Evolutionary conservation across 2,113 vertebrate genomes (phyloP).

Genomic region (Cisticola juncidis): DNA sequence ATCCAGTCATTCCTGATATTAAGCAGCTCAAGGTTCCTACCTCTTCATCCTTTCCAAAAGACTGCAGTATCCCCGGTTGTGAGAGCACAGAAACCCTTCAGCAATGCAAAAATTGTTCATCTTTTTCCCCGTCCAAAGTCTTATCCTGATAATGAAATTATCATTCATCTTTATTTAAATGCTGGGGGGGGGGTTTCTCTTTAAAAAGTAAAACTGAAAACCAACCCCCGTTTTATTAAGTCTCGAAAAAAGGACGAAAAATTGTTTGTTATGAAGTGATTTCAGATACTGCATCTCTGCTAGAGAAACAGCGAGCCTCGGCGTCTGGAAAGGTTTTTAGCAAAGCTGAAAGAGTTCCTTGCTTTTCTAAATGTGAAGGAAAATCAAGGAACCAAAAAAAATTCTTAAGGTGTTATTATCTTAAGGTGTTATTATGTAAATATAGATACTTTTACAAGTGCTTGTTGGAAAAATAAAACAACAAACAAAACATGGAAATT

Average conservation of each 20-base stretch:
- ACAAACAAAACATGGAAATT: background rate
- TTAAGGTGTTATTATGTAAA: constrained; percentile 66
- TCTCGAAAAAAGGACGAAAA: background rate
- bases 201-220: background rate
- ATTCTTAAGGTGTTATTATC: constrained; percentile 50
- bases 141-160: constrained; percentile 68
- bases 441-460: constrained; percentile 64
- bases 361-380: constrained; percentile 40
- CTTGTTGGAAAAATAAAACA: constrained; percentile 39
- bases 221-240: background rate
- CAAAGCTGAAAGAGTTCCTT: constrained; percentile 53
- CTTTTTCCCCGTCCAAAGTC: constrained; percentile 1
- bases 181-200: background rate
- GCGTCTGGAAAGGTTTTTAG: constrained; percentile 42
- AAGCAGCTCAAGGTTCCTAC: constrained; percentile 57
- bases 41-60: constrained; percentile 54
- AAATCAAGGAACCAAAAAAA: constrained; percentile 53
- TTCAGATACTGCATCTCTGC: constrained; percentile 55
- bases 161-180: constrained; percentile 57
- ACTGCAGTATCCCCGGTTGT: constrained; percentile 33
- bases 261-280: constrained; percentile 9
- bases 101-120: background rate
- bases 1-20: constrained; percentile 54
- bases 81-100: constrained; percentile 40
- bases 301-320: constrained; percentile 12